Evolutionary conservation across 53 echinoderm and acorn worm genomes (phyloP), one percentile per base, ranked within the genome.

Genomic region (Patiria pectinifera): DNA sequence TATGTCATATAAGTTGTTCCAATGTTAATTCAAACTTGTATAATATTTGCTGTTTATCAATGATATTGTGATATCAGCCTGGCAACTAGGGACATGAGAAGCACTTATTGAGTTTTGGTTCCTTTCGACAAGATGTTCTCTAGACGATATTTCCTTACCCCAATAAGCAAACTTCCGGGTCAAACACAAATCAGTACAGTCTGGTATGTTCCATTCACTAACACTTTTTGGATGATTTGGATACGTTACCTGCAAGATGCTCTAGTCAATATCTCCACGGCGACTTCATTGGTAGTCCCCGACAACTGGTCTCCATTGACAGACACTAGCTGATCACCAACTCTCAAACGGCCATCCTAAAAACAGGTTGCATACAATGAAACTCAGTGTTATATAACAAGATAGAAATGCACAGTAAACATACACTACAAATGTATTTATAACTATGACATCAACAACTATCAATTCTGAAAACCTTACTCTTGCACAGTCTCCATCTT

Each of bases 401-500:
- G 0, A 6, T 8, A 8, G 53, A 53, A 53, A 53, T 53, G 53
- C 8, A 53, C 5, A 53, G 53, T 8, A 53, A 53, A 53, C 6
- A 53, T 6, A 53, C 35, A 35, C 35, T 35, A 35, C 35, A 35
- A 35, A 35, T 35, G 35, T 35, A 35, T 35, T 35, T 35, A 35
- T 35, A 35, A 35, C 35, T 35, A 35, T 35, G 35, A 35, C 35
- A 35, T 35, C 35, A 35, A 53, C 53, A 53, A 53, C 5, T 53
- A 53, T 53, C 53, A 53, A 53, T 53, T 53, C 53, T 53, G 2
- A 53, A 53, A 53, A 53, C 8, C 89, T 92, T 89, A 97, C 97
- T 87, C 89, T 95, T 23, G 92, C 92, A 63, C 96, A 96, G 80
- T 98, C 98, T 82, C 98, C 96, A 49, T 95, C 96, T 88, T 71